Evolutionary conservation across 2,113 vertebrate genomes (phyloP), one percentile per base, ranked within the genome.

Genomic region (Climacteris rufus): DNA sequence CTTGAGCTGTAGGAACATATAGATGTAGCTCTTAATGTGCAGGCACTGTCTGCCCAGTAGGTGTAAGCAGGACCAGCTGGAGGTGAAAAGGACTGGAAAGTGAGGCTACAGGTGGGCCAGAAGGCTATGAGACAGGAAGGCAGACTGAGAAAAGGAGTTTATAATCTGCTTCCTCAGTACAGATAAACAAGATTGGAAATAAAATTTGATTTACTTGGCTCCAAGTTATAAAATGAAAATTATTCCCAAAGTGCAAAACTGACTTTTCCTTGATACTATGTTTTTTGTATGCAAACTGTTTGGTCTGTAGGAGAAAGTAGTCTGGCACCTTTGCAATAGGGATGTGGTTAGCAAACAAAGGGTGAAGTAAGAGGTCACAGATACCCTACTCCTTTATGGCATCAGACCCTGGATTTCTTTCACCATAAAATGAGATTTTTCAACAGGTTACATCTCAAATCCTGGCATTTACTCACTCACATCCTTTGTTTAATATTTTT

Each of bases 1-100:
- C 6, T 30, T 11, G 2, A 44, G 13, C 16, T 40, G n/a, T 44
- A 24, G 33, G 35, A 30, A 21, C 15, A 17, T 1, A 0, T 9
- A 42, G 33, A 27, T 28, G 21, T 31, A 70, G 15, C 13, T 78
- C 10, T 45, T n/a, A 2, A 1, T 56, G 7, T 42, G 22, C 1
- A 1, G 45, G 52, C 28, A 8, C 19, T 60, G 15, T 63, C 52
- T 88, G 72, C 31, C 31, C 7, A 3, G 28, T 70, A 33, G 14
- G 40, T 28, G 56, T 40, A 50, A 39, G 19, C 24, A 52, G 71
- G 59, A 56, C 27, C 17, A 39, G 27, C 13, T 44, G 44, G 27
- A 70, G 31, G 22, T 49, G n/a, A 68, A 45, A 10, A 39, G 20
- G 5, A 35, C 37, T 83, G 66, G 40, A 45, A 87, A 24, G 37